Percentiles rank a stretch among this genome's conserved stretches.
Evolutionary conservation across 2,797 vertebrate species (phyloP).

Genomic region (Trachurus trachurus): DNA sequence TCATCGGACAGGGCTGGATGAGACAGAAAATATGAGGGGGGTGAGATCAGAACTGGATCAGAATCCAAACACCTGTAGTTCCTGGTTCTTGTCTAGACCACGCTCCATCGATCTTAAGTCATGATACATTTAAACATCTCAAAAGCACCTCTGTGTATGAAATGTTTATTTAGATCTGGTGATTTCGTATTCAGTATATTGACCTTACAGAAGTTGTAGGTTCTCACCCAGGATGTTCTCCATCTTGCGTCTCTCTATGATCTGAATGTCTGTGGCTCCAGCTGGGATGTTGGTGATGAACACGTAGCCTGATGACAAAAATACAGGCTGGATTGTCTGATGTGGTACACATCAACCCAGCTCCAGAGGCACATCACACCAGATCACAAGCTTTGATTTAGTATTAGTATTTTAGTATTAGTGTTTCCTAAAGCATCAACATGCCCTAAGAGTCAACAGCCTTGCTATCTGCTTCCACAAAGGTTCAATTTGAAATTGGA

Average conservation of each 20-base stretch:
- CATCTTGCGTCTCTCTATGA: slow-evolving; percentile 92
- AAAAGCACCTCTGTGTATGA: background rate
- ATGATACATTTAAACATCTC: background rate
- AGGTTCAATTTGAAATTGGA: background rate
- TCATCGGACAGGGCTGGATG: slow-evolving; percentile 91
- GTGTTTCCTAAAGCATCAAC: background rate
- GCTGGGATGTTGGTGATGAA: slow-evolving; percentile 92
- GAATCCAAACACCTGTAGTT: background rate
- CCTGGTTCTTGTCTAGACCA: background rate
- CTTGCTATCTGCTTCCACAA: background rate
- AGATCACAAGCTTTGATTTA: background rate
- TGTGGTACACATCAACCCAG: background rate
- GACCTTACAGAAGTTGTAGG: slow-evolving; percentile 55
- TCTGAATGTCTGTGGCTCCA: slow-evolving; percentile 91
- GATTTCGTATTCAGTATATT: slow-evolving; percentile 31
- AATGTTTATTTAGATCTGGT: background rate
- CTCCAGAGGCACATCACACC: too few species aligned
- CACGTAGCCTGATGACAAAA: slow-evolving; percentile 86
- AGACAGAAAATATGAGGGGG: slow-evolving; percentile 13
- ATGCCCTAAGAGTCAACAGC: background rate
- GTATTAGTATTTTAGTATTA: background rate
- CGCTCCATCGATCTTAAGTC: background rate
- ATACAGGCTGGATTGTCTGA: background rate
- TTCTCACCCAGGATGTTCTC: slow-evolving; percentile 91
- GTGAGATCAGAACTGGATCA: slow-evolving; percentile 9